Conservation (phyloP, 2,113 vertebrate genomes). For the Indicator indicator region DNA sequence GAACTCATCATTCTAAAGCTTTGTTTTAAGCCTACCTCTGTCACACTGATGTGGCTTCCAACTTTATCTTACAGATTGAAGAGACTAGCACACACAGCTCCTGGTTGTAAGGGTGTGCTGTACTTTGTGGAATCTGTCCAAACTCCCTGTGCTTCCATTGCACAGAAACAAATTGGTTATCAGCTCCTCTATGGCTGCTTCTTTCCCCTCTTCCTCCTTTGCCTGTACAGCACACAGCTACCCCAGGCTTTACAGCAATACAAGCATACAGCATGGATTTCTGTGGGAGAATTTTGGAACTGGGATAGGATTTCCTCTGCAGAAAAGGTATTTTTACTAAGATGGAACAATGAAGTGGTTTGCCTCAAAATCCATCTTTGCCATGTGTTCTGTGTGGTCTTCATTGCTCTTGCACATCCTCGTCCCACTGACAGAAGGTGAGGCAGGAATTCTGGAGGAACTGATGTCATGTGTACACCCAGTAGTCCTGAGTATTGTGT, state of each 20-base stretch:
- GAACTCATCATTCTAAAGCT: slow-evolving; percentile 8
- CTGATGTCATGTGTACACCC: neutral
- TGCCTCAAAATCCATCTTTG: slow-evolving; percentile 38
- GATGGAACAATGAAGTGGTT: slow-evolving; percentile 20
- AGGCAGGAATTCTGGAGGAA: slow-evolving; percentile 26
- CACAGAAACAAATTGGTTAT: neutral
- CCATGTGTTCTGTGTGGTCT: slow-evolving; percentile 31
- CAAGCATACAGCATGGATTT: neutral
- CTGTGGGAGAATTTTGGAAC: slow-evolving; percentile 11
- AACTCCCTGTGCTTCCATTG: slow-evolving; percentile 12
- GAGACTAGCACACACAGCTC: neutral
- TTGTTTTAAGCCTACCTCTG: slow-evolving; percentile 53
- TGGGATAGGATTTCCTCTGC: slow-evolving; percentile 14
- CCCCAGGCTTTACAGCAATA: slow-evolving; percentile 35
- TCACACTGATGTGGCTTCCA: slow-evolving; percentile 47
- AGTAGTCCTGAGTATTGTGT: neutral
- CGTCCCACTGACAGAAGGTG: slow-evolving; percentile 2
- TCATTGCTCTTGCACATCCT: slow-evolving; percentile 8
- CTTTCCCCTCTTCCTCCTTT: neutral
- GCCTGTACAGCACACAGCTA: neutral
- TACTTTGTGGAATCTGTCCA: neutral
- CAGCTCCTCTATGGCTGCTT: neutral
- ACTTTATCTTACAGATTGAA: neutral
- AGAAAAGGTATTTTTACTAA: neutral
- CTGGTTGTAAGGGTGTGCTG: neutral